Conservation (phyloP, 2,113 vertebrate genomes). For the Aplodontia rufa region DNA sequence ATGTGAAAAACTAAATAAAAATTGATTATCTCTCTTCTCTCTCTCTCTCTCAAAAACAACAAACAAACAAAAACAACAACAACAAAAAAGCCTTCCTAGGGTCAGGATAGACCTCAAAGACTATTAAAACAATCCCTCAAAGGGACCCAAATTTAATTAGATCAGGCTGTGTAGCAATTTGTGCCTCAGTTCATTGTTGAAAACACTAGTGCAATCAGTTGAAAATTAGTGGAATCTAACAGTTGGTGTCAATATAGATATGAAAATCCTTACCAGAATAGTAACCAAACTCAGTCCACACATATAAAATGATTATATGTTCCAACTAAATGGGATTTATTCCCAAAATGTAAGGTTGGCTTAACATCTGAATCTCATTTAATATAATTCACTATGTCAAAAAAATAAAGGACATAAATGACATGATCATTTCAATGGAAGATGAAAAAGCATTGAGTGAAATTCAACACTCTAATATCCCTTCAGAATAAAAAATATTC, state of each 20-base stretch:
- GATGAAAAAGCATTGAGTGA: not conserved
- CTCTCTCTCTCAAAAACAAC: too few species aligned
- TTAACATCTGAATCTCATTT: not conserved
- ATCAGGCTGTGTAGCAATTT: not conserved
- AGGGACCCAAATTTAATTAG: not conserved
- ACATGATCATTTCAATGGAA: not conserved
- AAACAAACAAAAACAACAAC: too few species aligned
- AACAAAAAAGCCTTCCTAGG: not conserved
- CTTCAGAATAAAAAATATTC: not conserved
- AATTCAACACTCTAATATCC: not conserved
- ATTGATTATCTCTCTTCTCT: too few species aligned
- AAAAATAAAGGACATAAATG: not conserved
- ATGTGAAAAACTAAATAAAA: too few species aligned
- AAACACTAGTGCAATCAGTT: not conserved
- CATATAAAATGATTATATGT: not conserved
- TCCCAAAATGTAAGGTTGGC: not conserved
- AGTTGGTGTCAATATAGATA: not conserved
- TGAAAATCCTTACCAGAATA: not conserved
- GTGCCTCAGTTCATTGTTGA: not conserved
- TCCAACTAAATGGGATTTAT: not conserved
- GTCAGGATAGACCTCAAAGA: not conserved
- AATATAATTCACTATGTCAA: not conserved
- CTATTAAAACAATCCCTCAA: not conserved
- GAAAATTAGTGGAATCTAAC: not conserved
- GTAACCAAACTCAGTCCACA: conserved; percentile 1